Evolutionary conservation across 2,113 vertebrate genomes (phyloP).

Genomic region (Amblyornis subalaris): DNA sequence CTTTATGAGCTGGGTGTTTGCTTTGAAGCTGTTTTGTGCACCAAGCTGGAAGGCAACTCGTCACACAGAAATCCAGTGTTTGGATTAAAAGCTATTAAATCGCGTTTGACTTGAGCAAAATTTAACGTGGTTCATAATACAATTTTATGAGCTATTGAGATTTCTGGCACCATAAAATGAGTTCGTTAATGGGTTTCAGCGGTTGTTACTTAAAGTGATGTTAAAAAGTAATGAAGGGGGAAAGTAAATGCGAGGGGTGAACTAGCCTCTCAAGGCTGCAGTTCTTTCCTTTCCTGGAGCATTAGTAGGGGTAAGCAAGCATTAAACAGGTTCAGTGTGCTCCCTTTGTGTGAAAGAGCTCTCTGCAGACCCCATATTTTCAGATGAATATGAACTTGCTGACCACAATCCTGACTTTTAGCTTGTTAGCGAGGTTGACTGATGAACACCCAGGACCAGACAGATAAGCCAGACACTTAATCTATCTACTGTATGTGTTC

Average conservation of each 20-base stretch:
- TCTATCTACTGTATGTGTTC: constrained; percentile 46
- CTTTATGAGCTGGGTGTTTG: neutral
- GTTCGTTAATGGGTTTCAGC: constrained; percentile 63
- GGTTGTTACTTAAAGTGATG: constrained; percentile 42
- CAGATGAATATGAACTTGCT: constrained; percentile 30
- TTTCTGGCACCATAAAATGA: constrained; percentile 57
- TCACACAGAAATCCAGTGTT: constrained; percentile 12
- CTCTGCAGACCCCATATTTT: neutral
- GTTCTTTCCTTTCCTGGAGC: neutral
- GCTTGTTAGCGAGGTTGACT: constrained; percentile 39
- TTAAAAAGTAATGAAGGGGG: constrained; percentile 45
- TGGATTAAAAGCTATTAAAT: constrained; percentile 53
- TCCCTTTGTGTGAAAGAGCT: constrained; percentile 34
- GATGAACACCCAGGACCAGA: constrained; percentile 35
- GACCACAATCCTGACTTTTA: constrained; percentile 27
- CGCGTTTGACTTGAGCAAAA: constrained; percentile 28
- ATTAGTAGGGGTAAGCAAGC: constrained; percentile 8
- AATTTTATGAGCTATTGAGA: constrained; percentile 59
- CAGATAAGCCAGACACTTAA: constrained; percentile 40
- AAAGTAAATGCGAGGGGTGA: constrained; percentile 16
- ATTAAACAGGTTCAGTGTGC: constrained; percentile 27
- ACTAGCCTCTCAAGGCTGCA: neutral
- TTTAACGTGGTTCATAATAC: constrained; percentile 37
- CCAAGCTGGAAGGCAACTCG: neutral
- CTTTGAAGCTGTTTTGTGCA: constrained; percentile 17